phyloP scores from a whole-genome alignment of 2,888 invertebrate species.

The Archaeoteleia sp. region DNA sequence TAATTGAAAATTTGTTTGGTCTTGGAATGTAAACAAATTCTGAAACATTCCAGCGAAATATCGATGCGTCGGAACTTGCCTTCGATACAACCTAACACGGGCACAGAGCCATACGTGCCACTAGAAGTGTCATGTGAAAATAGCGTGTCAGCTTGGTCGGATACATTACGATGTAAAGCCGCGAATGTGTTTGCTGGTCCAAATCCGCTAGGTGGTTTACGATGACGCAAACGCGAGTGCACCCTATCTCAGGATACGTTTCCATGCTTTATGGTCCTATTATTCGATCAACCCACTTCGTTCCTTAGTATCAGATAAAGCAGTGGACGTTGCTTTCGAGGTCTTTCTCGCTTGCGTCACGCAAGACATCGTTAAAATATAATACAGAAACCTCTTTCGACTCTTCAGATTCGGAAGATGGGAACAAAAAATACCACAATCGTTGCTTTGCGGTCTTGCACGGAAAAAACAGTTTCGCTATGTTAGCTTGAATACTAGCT shows the following conservation, averaged over 20 bases:
- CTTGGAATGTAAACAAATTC: no score
- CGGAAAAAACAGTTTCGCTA: no score
- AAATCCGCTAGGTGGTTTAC: conserved; percentile 64
- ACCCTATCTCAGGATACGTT: conserved; percentile 33
- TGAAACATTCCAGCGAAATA: no score
- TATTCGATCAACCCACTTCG: conserved; percentile 55
- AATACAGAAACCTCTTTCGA: not conserved
- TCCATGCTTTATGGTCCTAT: conserved; percentile 60
- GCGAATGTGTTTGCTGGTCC: conserved; percentile 65
- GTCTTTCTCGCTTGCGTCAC: not conserved
- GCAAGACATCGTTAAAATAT: not conserved
- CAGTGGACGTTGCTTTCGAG: not conserved
- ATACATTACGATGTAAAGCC: conserved; percentile 63
- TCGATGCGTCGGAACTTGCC: no score
- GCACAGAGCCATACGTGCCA: conserved; percentile 8
- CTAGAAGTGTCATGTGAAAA: conserved; percentile 37
- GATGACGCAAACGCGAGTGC: conserved; percentile 60
- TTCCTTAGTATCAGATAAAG: not conserved
- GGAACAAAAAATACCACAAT: no score
- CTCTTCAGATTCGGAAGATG: no score
- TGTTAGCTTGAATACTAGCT: no score
- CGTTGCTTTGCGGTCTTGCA: no score
- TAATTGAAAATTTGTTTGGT: no score
- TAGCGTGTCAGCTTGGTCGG: conserved; percentile 44
- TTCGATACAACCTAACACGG: conserved; percentile 13